These are phyloP conservation scores for Engystomops pustulosus DNA, from an alignment of 2,113 vertebrate species.

Conservation along the genomic window DNA sequence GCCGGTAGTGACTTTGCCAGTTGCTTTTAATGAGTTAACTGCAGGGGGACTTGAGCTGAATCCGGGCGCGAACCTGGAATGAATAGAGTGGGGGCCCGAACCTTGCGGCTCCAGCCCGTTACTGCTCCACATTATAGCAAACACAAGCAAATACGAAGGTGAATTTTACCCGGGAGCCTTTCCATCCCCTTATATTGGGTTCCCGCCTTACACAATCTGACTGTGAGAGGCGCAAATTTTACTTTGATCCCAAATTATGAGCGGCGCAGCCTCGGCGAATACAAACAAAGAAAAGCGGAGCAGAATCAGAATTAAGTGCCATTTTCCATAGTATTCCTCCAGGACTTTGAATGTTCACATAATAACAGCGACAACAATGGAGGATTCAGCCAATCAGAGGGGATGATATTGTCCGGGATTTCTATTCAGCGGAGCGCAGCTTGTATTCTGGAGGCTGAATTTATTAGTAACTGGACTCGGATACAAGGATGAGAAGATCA, in stretches of 20 bases:
- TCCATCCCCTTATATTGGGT: no score
- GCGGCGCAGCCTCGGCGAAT: background rate
- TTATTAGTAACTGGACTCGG: constrained; percentile 8
- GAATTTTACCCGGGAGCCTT: no score
- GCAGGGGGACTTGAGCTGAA: no score
- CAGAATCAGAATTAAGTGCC: constrained; percentile 18
- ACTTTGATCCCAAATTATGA: background rate
- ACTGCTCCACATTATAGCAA: no score
- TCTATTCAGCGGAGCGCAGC: constrained; percentile 23
- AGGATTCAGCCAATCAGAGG: constrained; percentile 3
- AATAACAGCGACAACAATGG: constrained; percentile 9
- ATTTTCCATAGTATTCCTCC: constrained; percentile 30
- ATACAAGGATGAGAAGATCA: constrained; percentile 27
- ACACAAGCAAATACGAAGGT: no score
- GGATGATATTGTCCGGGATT: constrained; percentile 11
- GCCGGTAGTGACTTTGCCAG: no score
- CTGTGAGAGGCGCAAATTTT: no score
- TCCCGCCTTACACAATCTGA: no score
- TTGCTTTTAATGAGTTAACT: no score
- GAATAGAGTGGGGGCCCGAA: no score
- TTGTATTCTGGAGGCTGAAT: background rate
- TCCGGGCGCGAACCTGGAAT: no score
- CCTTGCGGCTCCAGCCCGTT: no score
- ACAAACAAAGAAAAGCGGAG: constrained; percentile 29
- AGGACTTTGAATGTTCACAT: constrained; percentile 30